These are phyloP conservation scores for Anastrepha obliqua DNA, from an alignment of 1,140 invertebrate genomes.

Conservation along the genomic window DNA sequence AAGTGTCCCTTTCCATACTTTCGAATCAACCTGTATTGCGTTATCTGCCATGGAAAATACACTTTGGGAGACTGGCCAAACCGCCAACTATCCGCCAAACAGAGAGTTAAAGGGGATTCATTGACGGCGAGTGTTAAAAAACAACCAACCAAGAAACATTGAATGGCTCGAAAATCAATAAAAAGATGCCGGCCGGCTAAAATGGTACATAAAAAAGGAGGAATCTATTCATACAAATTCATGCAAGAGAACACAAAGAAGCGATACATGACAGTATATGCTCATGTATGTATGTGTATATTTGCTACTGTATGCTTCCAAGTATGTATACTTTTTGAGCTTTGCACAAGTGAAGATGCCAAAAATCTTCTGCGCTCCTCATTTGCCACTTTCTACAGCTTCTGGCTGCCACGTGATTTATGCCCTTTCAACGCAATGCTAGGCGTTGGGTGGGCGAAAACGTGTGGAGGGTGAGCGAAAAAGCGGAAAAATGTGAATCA, in stretches of 20 bases:
- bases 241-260: background rate
- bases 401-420: constrained; percentile 14
- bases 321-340: background rate
- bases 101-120: no score
- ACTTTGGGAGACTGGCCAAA: no score
- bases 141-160: background rate
- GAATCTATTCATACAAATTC: background rate
- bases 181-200: constrained; percentile 9
- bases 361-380: background rate
- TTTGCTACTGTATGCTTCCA: background rate
- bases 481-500: constrained; percentile 44
- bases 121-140: no score
- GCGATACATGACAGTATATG: background rate
- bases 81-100: no score
- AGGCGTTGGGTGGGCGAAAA: background rate
- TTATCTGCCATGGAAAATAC: no score
- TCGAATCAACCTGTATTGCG: no score
- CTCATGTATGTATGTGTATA: background rate
- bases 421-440: constrained; percentile 20
- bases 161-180: constrained; percentile 41
- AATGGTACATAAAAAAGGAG: background rate
- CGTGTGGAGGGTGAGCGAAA: background rate
- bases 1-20: no score
- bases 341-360: constrained; percentile 11
- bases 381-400: background rate